Base-by-base conservation (phyloP, 1,140 invertebrate species). In the Caenorhabditis inopinata region DNA sequence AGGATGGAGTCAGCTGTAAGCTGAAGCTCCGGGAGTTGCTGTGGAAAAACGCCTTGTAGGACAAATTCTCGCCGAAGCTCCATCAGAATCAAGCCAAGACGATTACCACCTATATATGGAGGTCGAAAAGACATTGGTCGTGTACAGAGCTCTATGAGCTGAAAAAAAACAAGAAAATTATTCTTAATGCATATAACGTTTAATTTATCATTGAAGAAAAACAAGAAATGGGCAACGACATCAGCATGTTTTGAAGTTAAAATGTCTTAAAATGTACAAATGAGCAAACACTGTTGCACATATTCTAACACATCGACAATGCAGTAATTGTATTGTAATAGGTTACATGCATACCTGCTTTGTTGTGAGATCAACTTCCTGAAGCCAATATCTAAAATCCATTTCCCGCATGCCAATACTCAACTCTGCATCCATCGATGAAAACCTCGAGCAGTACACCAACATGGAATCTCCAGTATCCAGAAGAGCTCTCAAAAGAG, bases 21-120 rank as follows among this genome's bases (percentile, higher is more conserved):
- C 14, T 68, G 38, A 27, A 88, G 32, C 73, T 88, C 86, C 4
- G 87, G 87, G 7, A 88, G 74, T 49, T 84, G 81, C 7, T 87
- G 79, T 12, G 87, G 86, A 47, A 88, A 88, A 35, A 85, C 84
- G 25, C 87, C 87, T 27, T 78, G 74, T 9, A 88, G 82, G n/a
- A 87, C 84, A 51, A 88, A 89, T 74, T 88, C 87, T 68, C 87
- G 12, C 25, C 87, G 75, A 16, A 88, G 76, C 49, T 88, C 87
- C 87, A 88, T 88, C 1, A 88, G 73, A 76, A 88, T 84, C 27
- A 88, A 62, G 16, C 87, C 87, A 1, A 88, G 53, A 0, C 87
- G 83, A 78, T 88, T 88, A 0, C 87, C 87, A 25, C 87, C 87
- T n/a, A 88, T 32, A 51, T 84, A 88, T 21, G 87, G 83, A 16